Percentiles rank a stretch among this genome's conserved stretches.
Evolutionary conservation across 2,113 vertebrate species (phyloP).

Genomic region (Pionites leucogaster): DNA sequence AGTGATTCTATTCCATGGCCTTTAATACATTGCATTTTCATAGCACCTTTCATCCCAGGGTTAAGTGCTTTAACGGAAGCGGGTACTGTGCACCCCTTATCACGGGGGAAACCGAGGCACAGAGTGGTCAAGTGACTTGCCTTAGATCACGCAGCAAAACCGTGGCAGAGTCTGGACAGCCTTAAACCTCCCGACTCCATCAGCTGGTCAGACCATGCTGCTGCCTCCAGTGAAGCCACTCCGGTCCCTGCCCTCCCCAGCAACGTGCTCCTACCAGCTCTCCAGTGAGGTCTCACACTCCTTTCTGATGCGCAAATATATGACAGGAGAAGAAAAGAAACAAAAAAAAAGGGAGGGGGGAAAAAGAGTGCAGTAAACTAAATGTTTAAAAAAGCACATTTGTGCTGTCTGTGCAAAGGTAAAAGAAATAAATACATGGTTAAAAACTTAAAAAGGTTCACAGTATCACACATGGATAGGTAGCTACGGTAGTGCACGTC

Average conservation of each 20-base stretch:
- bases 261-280: not conserved
- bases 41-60: slow-evolving; percentile 60
- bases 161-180: not conserved
- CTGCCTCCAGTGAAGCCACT: slow-evolving; percentile 11
- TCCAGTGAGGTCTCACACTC: slow-evolving; percentile 18
- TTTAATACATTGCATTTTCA: slow-evolving; percentile 42
- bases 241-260: slow-evolving; percentile 8
- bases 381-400: slow-evolving; percentile 66
- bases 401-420: slow-evolving; percentile 72
- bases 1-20: slow-evolving; percentile 19
- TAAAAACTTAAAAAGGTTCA: slow-evolving; percentile 59
- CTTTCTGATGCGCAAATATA: slow-evolving; percentile 17
- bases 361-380: slow-evolving; percentile 50
- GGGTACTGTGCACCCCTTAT: not conserved
- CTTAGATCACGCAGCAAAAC: not conserved
- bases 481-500: slow-evolving; percentile 51
- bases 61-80: slow-evolving; percentile 22
- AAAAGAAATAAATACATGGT: slow-evolving; percentile 75
- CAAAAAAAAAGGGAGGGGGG: rapidly evolving
- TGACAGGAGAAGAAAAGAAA: not conserved
- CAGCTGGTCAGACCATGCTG: not conserved
- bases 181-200: slow-evolving; percentile 22
- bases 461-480: slow-evolving; percentile 66
- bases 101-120: slow-evolving; percentile 25
- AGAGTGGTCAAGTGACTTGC: slow-evolving; percentile 29